Evolutionary conservation across 2,113 vertebrate genomes (phyloP), one percentile per base, ranked within the genome.

Genomic region (Syrmaticus mikado): DNA sequence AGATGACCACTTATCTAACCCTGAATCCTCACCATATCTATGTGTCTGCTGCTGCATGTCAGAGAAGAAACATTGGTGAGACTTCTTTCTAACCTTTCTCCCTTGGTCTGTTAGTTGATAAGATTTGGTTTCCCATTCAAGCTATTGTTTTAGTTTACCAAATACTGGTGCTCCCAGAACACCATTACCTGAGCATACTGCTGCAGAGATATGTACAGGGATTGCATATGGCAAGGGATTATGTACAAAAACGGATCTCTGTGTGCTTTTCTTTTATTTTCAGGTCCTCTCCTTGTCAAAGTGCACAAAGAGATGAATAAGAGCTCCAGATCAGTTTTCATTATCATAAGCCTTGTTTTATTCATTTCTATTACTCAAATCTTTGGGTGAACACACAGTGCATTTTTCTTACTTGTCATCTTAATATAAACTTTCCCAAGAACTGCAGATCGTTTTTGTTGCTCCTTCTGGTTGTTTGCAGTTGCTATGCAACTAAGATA

Each of bases 371-470:
- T 74, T 93, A 81, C 53, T 91, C 58, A 53, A 15, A 66, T 74
- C 9, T 43, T 87, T 77, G 65, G 80, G 41, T 30, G 45, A 81
- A 83, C 22, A 74, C 32, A 43, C 50, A 36, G 52, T 87, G 36
- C 72, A 76, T 87, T 95, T 87, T 82, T 45, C 71, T 87, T 81
- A n/a, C 14, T 90, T 82, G n/a, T 81, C 70, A 85, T 76, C 55
- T 74, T 92, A 82, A 74, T 22, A 21, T 50, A 93, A 82, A 62
- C 71, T 89, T 91, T 85, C 78, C 62, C 81, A 91, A 58, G 50
- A 93, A 41, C n/a, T 89, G 89, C 57, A 40, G 61, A 53, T 58
- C 1, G 0, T 81, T 87, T 90, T 65, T 73, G 48, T 85, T 79
- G 14, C 43, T 45, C 45, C 89, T 92, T 89, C 64, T 91, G 65